Base-by-base conservation (phyloP, 2,888 invertebrate species). In the Melanargia galathea region DNA sequence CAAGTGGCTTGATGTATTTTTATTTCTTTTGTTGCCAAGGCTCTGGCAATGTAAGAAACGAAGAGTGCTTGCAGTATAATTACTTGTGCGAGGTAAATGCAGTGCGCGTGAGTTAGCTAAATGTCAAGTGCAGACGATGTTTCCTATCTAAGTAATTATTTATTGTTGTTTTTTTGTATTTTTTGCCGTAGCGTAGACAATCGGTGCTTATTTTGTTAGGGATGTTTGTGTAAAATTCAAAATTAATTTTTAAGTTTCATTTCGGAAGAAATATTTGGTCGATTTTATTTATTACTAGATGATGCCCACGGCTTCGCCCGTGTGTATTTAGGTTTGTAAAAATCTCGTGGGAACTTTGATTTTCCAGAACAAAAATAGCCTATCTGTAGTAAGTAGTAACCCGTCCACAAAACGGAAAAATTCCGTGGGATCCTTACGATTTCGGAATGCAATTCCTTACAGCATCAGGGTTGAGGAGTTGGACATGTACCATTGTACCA, bases 111-210 rank as follows among this genome's bases (percentile, higher is more conserved):
- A 69, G 67, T 54, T 66, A 67, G 67, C 68, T 79, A 78, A 83
- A 83, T 83, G 81, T 81, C 82, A 81, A 82, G 76, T 75, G 71
- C 71, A 69, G 63, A 68, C 62, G 61, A 64, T 70, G 64, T 73
- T 77, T 76, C 75, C 75, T 77, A 72, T 68, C 70, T 76, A 35
- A 52, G 52, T 52, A 74, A 78, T 78, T 77, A 75, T 60, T 60
- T 48, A 38, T 22, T 18, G 13, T 20, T 52, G 18, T 73, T 70
- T 67, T n/a, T n/a, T n/a, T n/a, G n/a, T n/a, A n/a, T n/a, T n/a
- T n/a, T 70, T 64, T 61, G 57, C 63, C 66, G 60, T 65, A 61
- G 40, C 60, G 60, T 66, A 67, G 63, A 60, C 64, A 71, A 69
- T 70, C 56, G 52, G 48, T 48, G 40, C 56, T 59, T 59, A 20